These are phyloP conservation scores for Cathartes aura DNA, from an alignment of 2,113 vertebrate species.

Conservation along the genomic window DNA sequence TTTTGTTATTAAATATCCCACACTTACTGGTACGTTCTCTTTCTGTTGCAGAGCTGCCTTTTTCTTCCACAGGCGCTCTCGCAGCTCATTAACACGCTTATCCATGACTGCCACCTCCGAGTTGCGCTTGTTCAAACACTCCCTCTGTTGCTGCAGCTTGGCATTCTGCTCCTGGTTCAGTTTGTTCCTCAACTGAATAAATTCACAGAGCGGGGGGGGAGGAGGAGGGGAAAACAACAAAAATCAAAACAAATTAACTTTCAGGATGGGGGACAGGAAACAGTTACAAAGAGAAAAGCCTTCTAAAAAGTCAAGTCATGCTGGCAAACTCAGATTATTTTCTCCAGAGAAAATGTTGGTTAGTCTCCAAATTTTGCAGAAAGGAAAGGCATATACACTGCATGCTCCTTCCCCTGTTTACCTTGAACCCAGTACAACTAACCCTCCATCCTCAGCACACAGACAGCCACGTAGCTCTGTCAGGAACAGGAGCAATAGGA, in stretches of 20 bases:
- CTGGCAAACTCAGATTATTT: not conserved
- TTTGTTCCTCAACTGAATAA: constrained; percentile 91
- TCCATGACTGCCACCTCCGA: constrained; percentile 95
- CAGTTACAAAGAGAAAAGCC: not conserved
- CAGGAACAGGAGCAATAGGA: accelerated
- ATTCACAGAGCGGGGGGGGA: not conserved
- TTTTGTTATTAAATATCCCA: not conserved
- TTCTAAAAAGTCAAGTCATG: not conserved
- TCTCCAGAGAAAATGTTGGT: not conserved
- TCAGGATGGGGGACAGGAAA: not conserved
- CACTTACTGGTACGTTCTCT: constrained; percentile 91
- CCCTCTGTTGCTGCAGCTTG: constrained; percentile 94
- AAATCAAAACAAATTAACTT: constrained; percentile 52
- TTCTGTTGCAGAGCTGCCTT: constrained; percentile 96
- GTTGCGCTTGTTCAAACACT: constrained; percentile 94
- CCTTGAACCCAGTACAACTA: not conserved
- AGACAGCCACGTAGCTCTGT: not conserved
- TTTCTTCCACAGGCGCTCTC: constrained; percentile 97
- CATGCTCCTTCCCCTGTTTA: not conserved
- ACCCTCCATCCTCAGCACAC: not conserved
- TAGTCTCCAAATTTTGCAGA: not conserved
- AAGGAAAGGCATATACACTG: not conserved
- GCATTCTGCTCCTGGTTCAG: constrained; percentile 97
- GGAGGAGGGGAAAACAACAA: constrained; percentile 10
- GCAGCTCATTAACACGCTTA: constrained; percentile 92